Conservation (phyloP, 2,113 vertebrate genomes). For the Xenopus laevis region DNA sequence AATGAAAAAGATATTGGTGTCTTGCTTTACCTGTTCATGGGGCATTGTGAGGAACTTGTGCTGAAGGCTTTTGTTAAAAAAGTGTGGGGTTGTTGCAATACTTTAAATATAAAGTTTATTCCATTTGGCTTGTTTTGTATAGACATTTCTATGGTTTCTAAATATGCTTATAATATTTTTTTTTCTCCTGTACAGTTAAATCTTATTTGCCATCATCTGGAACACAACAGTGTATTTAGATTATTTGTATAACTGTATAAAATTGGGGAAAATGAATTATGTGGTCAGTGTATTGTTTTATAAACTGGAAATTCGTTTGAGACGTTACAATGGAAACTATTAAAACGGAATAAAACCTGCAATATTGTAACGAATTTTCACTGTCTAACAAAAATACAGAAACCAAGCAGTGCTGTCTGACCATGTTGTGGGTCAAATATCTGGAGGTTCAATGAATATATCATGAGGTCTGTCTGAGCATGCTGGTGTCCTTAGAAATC, state of each 20-base stretch:
- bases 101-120: slow-evolving; percentile 87
- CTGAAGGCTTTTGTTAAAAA: slow-evolving; percentile 79
- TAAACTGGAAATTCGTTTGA: slow-evolving; percentile 85
- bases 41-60: slow-evolving; percentile 77
- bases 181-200: slow-evolving; percentile 72
- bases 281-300: slow-evolving; percentile 84
- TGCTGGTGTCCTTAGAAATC: too few species aligned
- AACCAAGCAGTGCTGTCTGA: too few species aligned
- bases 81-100: slow-evolving; percentile 97
- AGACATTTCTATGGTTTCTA: slow-evolving; percentile 83
- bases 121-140: slow-evolving; percentile 83
- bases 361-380: slow-evolving; percentile 44
- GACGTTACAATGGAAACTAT: slow-evolving; percentile 77
- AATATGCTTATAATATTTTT: slow-evolving; percentile 78
- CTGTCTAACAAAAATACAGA: neutral
- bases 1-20: slow-evolving; percentile 60
- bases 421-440: neutral
- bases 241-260: slow-evolving; percentile 94
- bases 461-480: neutral
- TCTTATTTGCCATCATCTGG: slow-evolving; percentile 74
- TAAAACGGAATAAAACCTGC: slow-evolving; percentile 76
- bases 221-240: slow-evolving; percentile 79
- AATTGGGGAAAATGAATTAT: slow-evolving; percentile 71
- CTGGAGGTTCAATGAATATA: neutral
- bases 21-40: slow-evolving; percentile 75